phyloP scores from a whole-genome alignment of 2,797 vertebrate species.

The Typhlichthys eigenmanni region DNA sequence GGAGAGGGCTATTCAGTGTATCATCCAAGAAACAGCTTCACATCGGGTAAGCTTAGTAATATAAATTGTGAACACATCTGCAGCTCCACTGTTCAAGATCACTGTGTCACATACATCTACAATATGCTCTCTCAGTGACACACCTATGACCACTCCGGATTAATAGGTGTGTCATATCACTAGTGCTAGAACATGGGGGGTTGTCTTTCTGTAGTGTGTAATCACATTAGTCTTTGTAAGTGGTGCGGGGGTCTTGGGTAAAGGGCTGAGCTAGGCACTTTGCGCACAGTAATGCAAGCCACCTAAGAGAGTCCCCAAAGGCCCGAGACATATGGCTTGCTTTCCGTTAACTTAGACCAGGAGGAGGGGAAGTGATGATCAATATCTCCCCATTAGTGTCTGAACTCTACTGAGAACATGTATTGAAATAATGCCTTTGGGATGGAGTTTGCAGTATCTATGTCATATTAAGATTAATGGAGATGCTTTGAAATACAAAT shows the following conservation, averaged over 20 bases:
- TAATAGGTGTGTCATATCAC: conserved; percentile 1
- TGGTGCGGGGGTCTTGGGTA: conserved; percentile 8
- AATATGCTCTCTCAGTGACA: neutral
- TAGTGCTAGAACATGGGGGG: conserved; percentile 29
- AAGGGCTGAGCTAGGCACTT: conserved; percentile 51
- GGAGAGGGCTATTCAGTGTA: conserved; percentile 35
- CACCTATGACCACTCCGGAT: neutral
- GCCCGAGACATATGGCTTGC: conserved; percentile 68
- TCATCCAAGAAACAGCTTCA: conserved; percentile 44
- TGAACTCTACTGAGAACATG: conserved; percentile 37
- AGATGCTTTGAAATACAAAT: conserved; percentile 21
- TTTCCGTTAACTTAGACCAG: conserved; percentile 66
- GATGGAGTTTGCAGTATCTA: conserved; percentile 25
- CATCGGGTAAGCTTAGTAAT: conserved; percentile 46
- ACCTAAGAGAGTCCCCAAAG: conserved; percentile 55
- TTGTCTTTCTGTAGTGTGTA: conserved; percentile 19
- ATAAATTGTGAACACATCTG: neutral
- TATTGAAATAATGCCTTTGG: conserved; percentile 45
- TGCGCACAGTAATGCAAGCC: conserved; percentile 60
- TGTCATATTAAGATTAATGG: conserved; percentile 24
- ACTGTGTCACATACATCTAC: neutral
- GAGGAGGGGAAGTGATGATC: conserved; percentile 65
- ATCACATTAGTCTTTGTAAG: conserved; percentile 28
- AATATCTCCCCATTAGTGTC: conserved; percentile 77
- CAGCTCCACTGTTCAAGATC: neutral